Conservation (phyloP, 2,888 invertebrate genomes). For the Tolmerus cingulatus region DNA sequence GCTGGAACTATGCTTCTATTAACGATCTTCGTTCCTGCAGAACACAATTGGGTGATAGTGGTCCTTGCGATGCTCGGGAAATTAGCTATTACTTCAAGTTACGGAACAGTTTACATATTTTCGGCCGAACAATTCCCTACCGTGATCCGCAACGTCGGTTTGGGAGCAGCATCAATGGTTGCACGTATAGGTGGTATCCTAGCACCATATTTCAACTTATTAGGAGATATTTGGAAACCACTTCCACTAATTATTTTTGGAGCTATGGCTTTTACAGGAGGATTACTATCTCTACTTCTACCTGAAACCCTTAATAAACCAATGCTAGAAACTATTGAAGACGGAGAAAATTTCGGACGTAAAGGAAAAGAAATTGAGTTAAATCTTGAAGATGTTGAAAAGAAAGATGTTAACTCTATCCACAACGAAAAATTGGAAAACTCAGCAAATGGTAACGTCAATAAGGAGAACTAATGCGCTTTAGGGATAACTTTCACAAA, state of each 20-base stretch:
- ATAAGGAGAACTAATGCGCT: not conserved
- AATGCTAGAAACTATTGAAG: conserved; percentile 81
- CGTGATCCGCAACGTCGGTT: conserved; percentile 82
- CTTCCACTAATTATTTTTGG: conserved; percentile 80
- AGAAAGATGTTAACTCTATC: not conserved
- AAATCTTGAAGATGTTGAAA: not conserved
- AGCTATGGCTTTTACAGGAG: conserved; percentile 73
- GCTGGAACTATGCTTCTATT: conserved; percentile 69
- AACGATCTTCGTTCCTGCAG: conserved; percentile 68
- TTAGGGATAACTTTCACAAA: not conserved
- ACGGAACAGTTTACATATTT: conserved; percentile 77
- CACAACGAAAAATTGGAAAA: not conserved
- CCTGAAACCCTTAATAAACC: conserved; percentile 82
- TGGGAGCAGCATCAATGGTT: conserved; percentile 86
- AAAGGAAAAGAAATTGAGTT: conserved; percentile 48
- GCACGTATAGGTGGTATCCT: conserved; percentile 76
- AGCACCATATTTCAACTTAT: conserved; percentile 81
- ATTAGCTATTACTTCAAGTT: conserved; percentile 76
- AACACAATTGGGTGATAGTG: conserved; percentile 67
- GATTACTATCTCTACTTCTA: conserved; percentile 73
- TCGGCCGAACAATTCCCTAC: conserved; percentile 80
- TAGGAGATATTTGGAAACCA: conserved; percentile 69
- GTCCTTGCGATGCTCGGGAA: conserved; percentile 75
- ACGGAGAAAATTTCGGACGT: conserved; percentile 75
- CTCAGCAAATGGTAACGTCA: conserved; percentile 7